Conservation (phyloP, 2,113 vertebrate species). For the Oryzias woworae region DNA sequence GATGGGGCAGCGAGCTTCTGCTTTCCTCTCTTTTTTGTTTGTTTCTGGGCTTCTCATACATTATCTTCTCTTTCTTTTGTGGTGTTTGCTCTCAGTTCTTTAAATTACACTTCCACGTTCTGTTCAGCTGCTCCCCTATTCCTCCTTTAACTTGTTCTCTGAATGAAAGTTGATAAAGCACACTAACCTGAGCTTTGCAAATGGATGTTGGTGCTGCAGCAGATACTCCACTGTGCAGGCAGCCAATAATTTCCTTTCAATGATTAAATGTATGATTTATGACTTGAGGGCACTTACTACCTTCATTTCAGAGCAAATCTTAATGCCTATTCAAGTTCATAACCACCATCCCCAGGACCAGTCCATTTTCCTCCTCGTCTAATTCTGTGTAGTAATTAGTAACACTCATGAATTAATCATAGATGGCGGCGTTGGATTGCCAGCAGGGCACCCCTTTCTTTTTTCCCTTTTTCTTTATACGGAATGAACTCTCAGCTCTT, state of each 20-base stretch:
- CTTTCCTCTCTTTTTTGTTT: slow-evolving; percentile 31
- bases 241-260: slow-evolving; percentile 56
- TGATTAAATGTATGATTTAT: slow-evolving; percentile 60
- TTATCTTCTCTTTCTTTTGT: slow-evolving; percentile 29
- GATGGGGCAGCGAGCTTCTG: slow-evolving; percentile 31
- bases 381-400: slow-evolving; percentile 68
- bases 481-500: slow-evolving; percentile 31
- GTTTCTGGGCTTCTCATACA: slow-evolving; percentile 36
- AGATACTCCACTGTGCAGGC: slow-evolving; percentile 34
- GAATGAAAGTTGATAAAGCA: slow-evolving; percentile 44
- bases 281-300: slow-evolving; percentile 44
- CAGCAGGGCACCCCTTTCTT: slow-evolving; percentile 43
- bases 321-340: slow-evolving; percentile 52
- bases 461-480: neutral
- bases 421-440: slow-evolving; percentile 16
- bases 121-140: slow-evolving; percentile 17
- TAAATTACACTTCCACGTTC: slow-evolving; percentile 39
- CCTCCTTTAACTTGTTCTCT: slow-evolving; percentile 35
- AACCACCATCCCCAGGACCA: slow-evolving; percentile 33
- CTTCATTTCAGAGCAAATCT: slow-evolving; percentile 44
- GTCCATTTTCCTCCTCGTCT: slow-evolving; percentile 41
- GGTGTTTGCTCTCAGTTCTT: slow-evolving; percentile 13
- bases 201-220: slow-evolving; percentile 25
- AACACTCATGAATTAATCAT: slow-evolving; percentile 66
- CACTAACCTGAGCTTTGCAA: slow-evolving; percentile 23